Percentiles rank a stretch among this genome's conserved stretches.
Evolutionary conservation across 37 sponge, comb jelly and placozoan species (phyloP).

Genomic region (Cliona cf. orientalis): DNA sequence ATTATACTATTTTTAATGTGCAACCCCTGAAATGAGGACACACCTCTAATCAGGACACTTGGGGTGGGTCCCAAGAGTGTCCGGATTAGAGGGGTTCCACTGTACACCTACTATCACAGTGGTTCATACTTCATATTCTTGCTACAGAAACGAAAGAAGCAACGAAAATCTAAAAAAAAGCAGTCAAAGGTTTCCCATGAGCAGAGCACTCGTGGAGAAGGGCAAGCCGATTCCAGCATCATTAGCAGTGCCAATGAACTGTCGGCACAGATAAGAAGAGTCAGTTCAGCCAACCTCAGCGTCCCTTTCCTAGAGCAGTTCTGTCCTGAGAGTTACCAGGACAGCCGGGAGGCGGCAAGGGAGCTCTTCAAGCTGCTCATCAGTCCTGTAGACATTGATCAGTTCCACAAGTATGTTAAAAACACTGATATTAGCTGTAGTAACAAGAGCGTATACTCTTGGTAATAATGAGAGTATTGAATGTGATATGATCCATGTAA

Average conservation of each 20-base stretch:
- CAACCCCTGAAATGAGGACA: too few relatives aligned
- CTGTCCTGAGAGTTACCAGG: conserved; percentile 24
- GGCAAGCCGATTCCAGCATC: not conserved
- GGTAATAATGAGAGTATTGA: too few relatives aligned
- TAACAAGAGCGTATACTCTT: too few relatives aligned
- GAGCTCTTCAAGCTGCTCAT: conserved; percentile 83
- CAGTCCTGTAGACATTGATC: conserved; percentile 60
- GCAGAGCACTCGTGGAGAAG: not conserved
- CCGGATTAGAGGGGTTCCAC: too few relatives aligned
- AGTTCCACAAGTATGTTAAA: conserved; percentile 81
- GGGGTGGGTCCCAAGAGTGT: too few relatives aligned
- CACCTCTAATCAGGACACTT: too few relatives aligned
- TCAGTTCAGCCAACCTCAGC: not conserved
- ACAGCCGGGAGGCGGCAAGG: conserved; percentile 78
- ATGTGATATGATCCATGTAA: not conserved
- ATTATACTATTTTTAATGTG: too few relatives aligned
- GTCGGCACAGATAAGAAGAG: not conserved
- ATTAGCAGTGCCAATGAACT: not conserved
- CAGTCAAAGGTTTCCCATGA: too few relatives aligned
- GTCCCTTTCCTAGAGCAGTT: conserved; percentile 54
- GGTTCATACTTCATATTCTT: too few relatives aligned
- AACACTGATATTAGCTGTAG: not conserved
- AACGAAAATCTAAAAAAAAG: too few relatives aligned
- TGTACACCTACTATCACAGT: too few relatives aligned
- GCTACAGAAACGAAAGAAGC: too few relatives aligned